Evolutionary conservation across 2,797 vertebrate genomes (phyloP), one percentile per base, ranked within the genome.

Genomic region (Gila robusta): DNA sequence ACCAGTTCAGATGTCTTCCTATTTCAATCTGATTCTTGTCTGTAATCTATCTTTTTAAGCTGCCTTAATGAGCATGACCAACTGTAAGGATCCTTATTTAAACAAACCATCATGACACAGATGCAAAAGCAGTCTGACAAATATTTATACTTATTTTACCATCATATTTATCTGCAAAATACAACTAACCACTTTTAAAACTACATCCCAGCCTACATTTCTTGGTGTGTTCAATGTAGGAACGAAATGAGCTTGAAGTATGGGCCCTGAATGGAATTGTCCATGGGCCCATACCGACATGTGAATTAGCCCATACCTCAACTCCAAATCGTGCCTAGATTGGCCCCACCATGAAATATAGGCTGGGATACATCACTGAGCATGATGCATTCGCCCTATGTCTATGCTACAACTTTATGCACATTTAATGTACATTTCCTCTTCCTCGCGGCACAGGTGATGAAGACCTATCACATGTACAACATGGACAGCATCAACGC

Each of bases 381-480:
- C 28, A 19, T 44, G n/a, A 80, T 80, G 11, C 56, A 17, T n/a
- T 47, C 2, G 1, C 41, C n/a, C 39, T 32, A 26, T 26, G 14
- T 47, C 41, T 26, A 52, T 21, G 47, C 47, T 52, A 21, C 3
- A 39, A 52, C 49, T 21, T 76, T 6, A 35, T 52, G 47, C 32
- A 59, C 35, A 39, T 78, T 59, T 9, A 11, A n/a, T 19, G 64
- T 32, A 32, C 28, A 17, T 32, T 32, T 88, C 0, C 52, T 86
- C 4, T 84, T 86, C 35, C 84, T 73, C 0, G 39, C 82, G 7
- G 77, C 90, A 78, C 95, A 99, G 98, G 98, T 99, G 88, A 99
- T 99, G 98, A 99, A 99, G 93, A 99, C 98, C 0, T 99, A 99
- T 93, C 98, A 99, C 93, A 98, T 99, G 96, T 99, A 99, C 96